Conservation (phyloP, 2,888 invertebrate genomes). For the Pristionchus maxplancki region DNA sequence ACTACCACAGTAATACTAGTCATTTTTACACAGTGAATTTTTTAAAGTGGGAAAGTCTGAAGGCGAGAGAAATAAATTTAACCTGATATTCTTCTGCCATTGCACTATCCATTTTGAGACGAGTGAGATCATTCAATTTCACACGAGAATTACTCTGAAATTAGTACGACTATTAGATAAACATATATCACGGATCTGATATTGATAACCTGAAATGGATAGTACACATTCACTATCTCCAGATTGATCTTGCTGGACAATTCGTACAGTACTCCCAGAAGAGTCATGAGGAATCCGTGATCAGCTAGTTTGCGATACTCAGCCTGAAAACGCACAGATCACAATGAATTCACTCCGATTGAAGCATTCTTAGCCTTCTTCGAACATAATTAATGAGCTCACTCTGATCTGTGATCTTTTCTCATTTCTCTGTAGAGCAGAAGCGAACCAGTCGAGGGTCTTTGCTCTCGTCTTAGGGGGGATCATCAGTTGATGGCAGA, state of each 20-base stretch:
- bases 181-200: background rate
- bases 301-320: slow-evolving; percentile 91
- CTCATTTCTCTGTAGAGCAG: slow-evolving; percentile 87
- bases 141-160: slow-evolving; percentile 80
- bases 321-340: slow-evolving; percentile 79
- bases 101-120: slow-evolving; percentile 85
- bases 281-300: slow-evolving; percentile 95
- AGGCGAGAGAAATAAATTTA: no score
- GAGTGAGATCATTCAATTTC: slow-evolving; percentile 82
- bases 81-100: slow-evolving; percentile 39
- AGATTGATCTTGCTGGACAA: slow-evolving; percentile 90
- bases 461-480: slow-evolving; percentile 88
- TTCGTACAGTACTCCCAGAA: slow-evolving; percentile 91
- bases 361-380: background rate
- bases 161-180: background rate
- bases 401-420: slow-evolving; percentile 90
- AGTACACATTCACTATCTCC: slow-evolving; percentile 87
- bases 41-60: no score
- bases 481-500: slow-evolving; percentile 89
- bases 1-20: background rate
- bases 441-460: slow-evolving; percentile 87
- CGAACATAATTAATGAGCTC: background rate
- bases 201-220: slow-evolving; percentile 85
- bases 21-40: no score
- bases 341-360: background rate